Percentiles rank a stretch among this genome's conserved stretches.
These are phyloP conservation scores for Sesamia nonagrioides DNA, from an alignment of 1,140 invertebrate species.

Conservation along the genomic window DNA sequence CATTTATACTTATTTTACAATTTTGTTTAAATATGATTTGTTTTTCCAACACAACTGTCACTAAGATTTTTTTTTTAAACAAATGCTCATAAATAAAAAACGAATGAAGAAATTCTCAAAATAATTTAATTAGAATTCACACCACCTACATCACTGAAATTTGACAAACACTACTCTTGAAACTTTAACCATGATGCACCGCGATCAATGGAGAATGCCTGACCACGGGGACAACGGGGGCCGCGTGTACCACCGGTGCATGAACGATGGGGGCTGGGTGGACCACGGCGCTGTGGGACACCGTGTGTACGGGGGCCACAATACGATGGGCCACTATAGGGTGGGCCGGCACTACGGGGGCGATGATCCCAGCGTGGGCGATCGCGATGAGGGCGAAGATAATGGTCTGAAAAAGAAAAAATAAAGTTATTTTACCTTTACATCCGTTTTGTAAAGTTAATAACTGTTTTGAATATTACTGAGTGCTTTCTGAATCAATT, in stretches of 20 bases:
- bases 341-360: slow-evolving; percentile 74
- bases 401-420: slow-evolving; percentile 67
- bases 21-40: no score
- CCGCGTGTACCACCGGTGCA: slow-evolving; percentile 61
- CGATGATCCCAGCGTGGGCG: slow-evolving; percentile 73
- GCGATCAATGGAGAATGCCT: slow-evolving; percentile 67
- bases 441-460: not conserved
- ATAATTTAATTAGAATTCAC: slow-evolving; percentile 35
- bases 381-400: slow-evolving; percentile 72
- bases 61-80: no score
- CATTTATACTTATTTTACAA: no score
- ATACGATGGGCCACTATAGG: slow-evolving; percentile 68
- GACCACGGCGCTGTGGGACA: slow-evolving; percentile 70
- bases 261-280: slow-evolving; percentile 69
- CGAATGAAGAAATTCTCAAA: not conserved
- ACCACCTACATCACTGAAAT: slow-evolving; percentile 10
- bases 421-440: not conserved
- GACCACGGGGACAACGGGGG: slow-evolving; percentile 67
- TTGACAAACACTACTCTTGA: not conserved
- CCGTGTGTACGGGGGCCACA: slow-evolving; percentile 61
- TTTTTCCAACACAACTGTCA: no score
- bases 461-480: no score
- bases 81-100: not conserved
- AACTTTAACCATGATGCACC: slow-evolving; percentile 69
- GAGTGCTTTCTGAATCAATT: no score